A percentile compares a stretch with the other conserved stretches of the same genome.
Conservation (phyloP, 2,888 invertebrate species). For the Lycaena phlaeas region DNA sequence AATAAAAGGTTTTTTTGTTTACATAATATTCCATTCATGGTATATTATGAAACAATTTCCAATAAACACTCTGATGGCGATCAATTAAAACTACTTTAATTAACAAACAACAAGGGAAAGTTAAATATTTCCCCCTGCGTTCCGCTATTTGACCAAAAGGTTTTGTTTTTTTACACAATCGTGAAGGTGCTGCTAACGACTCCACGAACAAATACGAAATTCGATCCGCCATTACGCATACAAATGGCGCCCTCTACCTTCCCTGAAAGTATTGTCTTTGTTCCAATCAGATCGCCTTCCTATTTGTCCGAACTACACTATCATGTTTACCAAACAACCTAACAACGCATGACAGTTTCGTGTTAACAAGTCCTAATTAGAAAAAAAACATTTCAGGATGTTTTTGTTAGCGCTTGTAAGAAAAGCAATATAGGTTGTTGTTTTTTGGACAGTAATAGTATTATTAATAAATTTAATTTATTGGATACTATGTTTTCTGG, state of each 20-base stretch:
- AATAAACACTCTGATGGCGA: too few relatives aligned
- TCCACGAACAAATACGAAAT: slow-evolving; percentile 71
- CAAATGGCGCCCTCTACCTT: slow-evolving; percentile 53
- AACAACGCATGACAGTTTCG: slow-evolving; percentile 20
- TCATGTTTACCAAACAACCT: slow-evolving; percentile 32
- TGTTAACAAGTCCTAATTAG: slow-evolving; percentile 19
- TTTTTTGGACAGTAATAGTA: too few relatives aligned
- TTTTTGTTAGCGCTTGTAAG: not conserved
- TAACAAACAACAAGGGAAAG: too few relatives aligned
- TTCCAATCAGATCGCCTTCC: slow-evolving; percentile 41
- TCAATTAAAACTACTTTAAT: too few relatives aligned
- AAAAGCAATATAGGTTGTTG: too few relatives aligned
- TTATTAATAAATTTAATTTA: too few relatives aligned
- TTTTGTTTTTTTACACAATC: slow-evolving; percentile 70
- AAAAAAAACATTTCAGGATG: slow-evolving; percentile 9
- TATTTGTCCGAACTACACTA: slow-evolving; percentile 25
- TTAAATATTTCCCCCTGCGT: slow-evolving; percentile 16
- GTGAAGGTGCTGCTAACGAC: slow-evolving; percentile 69
- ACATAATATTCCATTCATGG: too few relatives aligned
- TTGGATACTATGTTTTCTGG: too few relatives aligned
- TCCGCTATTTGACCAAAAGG: slow-evolving; percentile 42
- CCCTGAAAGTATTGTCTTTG: slow-evolving; percentile 50
- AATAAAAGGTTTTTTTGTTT: too few relatives aligned
- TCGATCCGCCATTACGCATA: slow-evolving; percentile 70
- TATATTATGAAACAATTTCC: too few relatives aligned